phyloP scores from a whole-genome alignment of 2,113 vertebrate species.

The Eulacestoma nigropectus region DNA sequence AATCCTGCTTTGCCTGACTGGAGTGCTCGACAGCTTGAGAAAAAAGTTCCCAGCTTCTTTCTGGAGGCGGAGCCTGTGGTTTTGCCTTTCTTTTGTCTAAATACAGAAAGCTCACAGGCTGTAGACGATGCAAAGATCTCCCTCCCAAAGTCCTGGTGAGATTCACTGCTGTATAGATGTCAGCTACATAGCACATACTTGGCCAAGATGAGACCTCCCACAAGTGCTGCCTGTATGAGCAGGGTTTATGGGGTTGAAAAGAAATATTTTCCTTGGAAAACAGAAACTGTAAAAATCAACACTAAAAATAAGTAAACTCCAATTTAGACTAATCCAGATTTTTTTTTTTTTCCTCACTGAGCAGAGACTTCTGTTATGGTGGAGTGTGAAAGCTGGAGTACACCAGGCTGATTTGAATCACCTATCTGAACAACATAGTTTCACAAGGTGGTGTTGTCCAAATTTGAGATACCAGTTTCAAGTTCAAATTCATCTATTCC shows the following conservation, averaged over 20 bases:
- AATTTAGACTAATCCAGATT: not conserved
- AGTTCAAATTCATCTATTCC: not conserved
- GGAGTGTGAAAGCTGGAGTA: not conserved
- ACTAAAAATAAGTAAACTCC: not conserved
- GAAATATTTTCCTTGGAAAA: not conserved
- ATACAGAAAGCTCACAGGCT: not conserved
- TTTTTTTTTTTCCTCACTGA: not conserved
- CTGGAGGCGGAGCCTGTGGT: not conserved
- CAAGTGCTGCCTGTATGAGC: not conserved
- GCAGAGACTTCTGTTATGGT: not conserved
- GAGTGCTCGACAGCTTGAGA: not conserved
- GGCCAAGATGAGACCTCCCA: not conserved
- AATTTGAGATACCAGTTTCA: not conserved
- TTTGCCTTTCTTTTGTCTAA: not conserved
- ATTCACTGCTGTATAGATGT: not conserved
- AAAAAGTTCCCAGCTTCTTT: not conserved
- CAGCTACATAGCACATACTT: rapidly evolving
- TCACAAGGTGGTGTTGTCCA: not conserved
- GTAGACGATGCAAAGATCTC: not conserved
- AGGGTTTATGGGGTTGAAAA: not conserved
- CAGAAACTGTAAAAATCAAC: not conserved
- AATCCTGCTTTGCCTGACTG: not conserved
- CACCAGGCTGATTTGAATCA: not conserved
- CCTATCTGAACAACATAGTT: not conserved
- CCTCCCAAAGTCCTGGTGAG: not conserved